A percentile compares a stretch with the other conserved stretches of the same genome.
These are phyloP conservation scores for Escarpia spicata DNA, from an alignment of 2,888 invertebrate genomes.

Conservation along the genomic window DNA sequence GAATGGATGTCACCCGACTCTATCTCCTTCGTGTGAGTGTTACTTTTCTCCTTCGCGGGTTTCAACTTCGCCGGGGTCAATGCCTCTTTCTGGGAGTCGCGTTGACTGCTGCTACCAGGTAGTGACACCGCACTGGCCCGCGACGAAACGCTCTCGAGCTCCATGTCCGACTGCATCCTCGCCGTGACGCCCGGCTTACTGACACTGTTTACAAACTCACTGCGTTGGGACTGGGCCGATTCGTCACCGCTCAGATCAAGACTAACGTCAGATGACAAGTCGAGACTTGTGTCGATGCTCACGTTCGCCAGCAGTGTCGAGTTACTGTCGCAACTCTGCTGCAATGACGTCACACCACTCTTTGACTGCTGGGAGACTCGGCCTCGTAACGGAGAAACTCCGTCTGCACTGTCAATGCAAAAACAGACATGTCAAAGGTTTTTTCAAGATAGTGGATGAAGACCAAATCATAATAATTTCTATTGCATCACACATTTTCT, in stretches of 20 bases:
- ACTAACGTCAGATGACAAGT: conserved; percentile 34
- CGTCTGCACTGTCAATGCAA: not conserved
- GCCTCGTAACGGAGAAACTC: not conserved
- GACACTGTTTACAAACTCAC: not conserved
- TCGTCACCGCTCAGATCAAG: conserved; percentile 33
- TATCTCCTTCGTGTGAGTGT: conserved; percentile 75
- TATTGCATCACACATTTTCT: not conserved
- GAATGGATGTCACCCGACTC: conserved; percentile 70
- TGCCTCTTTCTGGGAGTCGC: conserved; percentile 65
- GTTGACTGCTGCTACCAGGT: not conserved
- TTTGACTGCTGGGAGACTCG: not conserved
- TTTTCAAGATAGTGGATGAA: not conserved
- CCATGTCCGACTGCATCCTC: not conserved
- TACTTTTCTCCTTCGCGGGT: conserved; percentile 75
- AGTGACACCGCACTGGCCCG: not conserved
- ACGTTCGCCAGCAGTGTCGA: conserved; percentile 53
- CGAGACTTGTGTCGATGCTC: conserved; percentile 55
- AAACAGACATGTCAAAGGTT: not conserved
- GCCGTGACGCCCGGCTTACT: not conserved
- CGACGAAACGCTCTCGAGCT: conserved; percentile 29
- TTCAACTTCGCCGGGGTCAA: conserved; percentile 71
- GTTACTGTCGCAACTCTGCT: conserved; percentile 32
- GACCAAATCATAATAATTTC: not conserved
- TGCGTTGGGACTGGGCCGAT: not conserved
- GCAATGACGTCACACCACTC: not conserved